Conservation (phyloP, 2,113 vertebrate species). For the Pollimyrus isidori region DNA sequence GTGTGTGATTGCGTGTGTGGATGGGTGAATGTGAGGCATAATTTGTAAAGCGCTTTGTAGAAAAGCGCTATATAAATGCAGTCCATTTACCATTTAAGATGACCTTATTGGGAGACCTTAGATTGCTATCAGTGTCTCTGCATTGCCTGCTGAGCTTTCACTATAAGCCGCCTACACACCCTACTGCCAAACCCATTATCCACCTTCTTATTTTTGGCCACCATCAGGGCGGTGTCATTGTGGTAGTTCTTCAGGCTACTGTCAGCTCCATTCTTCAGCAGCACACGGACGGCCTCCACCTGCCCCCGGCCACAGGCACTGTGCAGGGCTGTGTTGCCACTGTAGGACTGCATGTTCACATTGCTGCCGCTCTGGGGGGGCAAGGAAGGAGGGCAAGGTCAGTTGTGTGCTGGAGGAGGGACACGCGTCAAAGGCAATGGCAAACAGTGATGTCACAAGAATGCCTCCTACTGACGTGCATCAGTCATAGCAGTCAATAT, state of each 20-base stretch:
- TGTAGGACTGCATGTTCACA: constrained; percentile 79
- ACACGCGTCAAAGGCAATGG: neutral
- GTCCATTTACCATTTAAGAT: too few relatives aligned
- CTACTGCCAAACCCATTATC: neutral
- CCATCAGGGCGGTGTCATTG: constrained; percentile 81
- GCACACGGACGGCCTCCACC: constrained; percentile 63
- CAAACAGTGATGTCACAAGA: neutral
- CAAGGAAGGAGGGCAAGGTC: neutral
- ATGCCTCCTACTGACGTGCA: neutral
- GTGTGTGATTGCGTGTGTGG: too few relatives aligned
- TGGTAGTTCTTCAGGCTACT: constrained; percentile 82
- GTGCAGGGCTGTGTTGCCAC: constrained; percentile 78
- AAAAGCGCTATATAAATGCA: too few relatives aligned
- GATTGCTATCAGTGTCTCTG: neutral
- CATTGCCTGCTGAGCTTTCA: neutral
- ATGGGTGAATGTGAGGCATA: too few relatives aligned
- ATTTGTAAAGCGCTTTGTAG: too few relatives aligned
- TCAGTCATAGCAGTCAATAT: neutral
- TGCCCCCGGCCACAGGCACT: constrained; percentile 75
- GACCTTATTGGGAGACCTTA: neutral
- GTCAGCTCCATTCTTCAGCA: constrained; percentile 77
- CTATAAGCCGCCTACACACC: too few relatives aligned
- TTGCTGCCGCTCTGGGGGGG: constrained; percentile 66
- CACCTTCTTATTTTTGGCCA: constrained; percentile 78
- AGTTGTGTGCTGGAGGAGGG: neutral